These are phyloP conservation scores for Andinoacara biseriatus DNA, from an alignment of 2,113 vertebrate species.

Conservation along the genomic window DNA sequence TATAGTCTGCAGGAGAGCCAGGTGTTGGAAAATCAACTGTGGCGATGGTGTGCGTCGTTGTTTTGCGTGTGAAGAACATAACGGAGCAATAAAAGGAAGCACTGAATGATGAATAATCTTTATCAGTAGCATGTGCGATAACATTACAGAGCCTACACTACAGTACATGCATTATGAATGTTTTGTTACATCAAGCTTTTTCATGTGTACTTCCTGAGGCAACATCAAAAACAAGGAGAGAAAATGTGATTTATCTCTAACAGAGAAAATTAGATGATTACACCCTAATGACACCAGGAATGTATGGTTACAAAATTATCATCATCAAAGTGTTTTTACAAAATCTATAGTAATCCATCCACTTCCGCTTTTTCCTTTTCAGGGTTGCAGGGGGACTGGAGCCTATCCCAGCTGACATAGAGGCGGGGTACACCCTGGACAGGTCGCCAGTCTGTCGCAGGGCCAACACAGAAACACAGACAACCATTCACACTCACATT, in stretches of 20 bases:
- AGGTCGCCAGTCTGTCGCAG: too few species aligned
- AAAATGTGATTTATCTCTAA: background rate
- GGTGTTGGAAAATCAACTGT: constrained; percentile 10
- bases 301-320: background rate
- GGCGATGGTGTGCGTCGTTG: constrained; percentile 18
- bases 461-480: too few species aligned
- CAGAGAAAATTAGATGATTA: background rate
- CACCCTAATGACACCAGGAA: background rate
- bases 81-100: constrained; percentile 10
- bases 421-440: too few species aligned
- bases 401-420: too few species aligned
- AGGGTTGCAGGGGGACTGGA: too few species aligned
- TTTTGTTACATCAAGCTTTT: constrained; percentile 17
- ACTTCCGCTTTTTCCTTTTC: too few species aligned
- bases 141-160: constrained; percentile 34
- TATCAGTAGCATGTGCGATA: constrained; percentile 21
- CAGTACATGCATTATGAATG: constrained; percentile 53
- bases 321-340: background rate
- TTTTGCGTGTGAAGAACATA: constrained; percentile 2
- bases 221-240: constrained; percentile 4
- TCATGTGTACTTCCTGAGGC: constrained; percentile 5
- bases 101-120: constrained; percentile 54
- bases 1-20: constrained; percentile 20
- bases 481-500: too few species aligned
- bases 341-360: too few species aligned